Percentiles rank a stretch among this genome's conserved stretches.
These are phyloP conservation scores for Ciconia stormi DNA, from an alignment of 2,113 vertebrate species.

Conservation along the genomic window DNA sequence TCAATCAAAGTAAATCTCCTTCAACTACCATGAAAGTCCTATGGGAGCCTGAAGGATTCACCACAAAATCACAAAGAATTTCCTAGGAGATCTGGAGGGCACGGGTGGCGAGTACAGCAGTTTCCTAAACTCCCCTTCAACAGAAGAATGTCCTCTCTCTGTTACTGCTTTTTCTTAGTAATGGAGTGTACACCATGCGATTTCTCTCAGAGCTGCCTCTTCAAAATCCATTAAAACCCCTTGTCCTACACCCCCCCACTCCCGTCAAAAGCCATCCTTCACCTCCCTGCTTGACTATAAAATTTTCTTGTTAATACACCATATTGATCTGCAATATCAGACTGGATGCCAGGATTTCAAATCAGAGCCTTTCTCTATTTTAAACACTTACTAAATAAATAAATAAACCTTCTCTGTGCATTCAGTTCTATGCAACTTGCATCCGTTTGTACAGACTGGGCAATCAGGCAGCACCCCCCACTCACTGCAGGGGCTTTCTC, in stretches of 20 bases:
- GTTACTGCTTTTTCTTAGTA: background rate
- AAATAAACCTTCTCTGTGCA: background rate
- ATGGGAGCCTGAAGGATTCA: background rate
- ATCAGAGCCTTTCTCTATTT: conserved; percentile 12
- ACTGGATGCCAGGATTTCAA: background rate
- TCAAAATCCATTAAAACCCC: background rate
- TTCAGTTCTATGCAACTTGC: conserved; percentile 35
- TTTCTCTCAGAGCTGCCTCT: background rate
- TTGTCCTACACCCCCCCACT: background rate
- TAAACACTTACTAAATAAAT: background rate
- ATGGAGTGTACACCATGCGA: background rate
- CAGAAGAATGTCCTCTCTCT: background rate
- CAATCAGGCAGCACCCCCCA: background rate
- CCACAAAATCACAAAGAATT: conserved; percentile 8
- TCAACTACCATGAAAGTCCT: background rate
- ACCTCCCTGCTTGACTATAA: background rate
- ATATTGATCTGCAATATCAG: conserved; percentile 40
- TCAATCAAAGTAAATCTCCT: background rate
- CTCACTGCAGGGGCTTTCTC: conserved; percentile 59
- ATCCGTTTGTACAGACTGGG: background rate
- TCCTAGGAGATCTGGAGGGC: background rate
- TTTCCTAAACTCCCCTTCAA: background rate
- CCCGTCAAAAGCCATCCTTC: background rate
- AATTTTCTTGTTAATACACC: background rate
- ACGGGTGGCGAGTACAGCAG: background rate